phyloP scores from a whole-genome alignment of 2,888 invertebrate species.

The Hirudinaria manillensis region DNA sequence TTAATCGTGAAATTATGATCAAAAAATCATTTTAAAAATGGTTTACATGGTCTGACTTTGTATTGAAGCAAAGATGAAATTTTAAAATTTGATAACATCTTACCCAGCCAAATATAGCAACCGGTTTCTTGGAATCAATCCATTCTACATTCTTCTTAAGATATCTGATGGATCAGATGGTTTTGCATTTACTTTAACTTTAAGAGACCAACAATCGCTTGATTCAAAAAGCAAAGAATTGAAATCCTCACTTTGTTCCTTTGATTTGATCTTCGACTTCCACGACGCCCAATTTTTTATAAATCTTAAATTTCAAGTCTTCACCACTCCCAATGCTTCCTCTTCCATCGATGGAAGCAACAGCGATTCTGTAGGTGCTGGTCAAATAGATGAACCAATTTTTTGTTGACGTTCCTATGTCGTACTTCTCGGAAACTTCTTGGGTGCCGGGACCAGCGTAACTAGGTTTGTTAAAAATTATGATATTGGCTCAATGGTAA shows the following conservation, averaged over 20 bases:
- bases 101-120: slow-evolving; percentile 39
- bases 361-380: slow-evolving; percentile 78
- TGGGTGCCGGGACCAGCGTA: slow-evolving; percentile 91
- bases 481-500: not conserved
- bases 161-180: not conserved
- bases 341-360: slow-evolving; percentile 85
- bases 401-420: slow-evolving; percentile 54
- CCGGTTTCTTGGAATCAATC: slow-evolving; percentile 29
- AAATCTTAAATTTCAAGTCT: slow-evolving; percentile 73
- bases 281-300: slow-evolving; percentile 78
- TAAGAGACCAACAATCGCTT: not conserved
- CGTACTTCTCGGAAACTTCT: slow-evolving; percentile 79
- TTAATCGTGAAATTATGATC: too few species aligned
- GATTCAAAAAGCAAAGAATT: not conserved
- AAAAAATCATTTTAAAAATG: too few species aligned
- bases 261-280: slow-evolving; percentile 91
- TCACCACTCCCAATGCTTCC: slow-evolving; percentile 82
- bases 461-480: slow-evolving; percentile 52
- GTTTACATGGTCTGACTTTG: too few species aligned
- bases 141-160: slow-evolving; percentile 19
- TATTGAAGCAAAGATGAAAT: not conserved
- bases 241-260: slow-evolving; percentile 58
- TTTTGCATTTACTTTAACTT: not conserved
- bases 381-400: slow-evolving; percentile 84
- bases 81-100: slow-evolving; percentile 14